Conservation (phyloP, 2,113 vertebrate species). For the Xyrauchen texanus region DNA sequence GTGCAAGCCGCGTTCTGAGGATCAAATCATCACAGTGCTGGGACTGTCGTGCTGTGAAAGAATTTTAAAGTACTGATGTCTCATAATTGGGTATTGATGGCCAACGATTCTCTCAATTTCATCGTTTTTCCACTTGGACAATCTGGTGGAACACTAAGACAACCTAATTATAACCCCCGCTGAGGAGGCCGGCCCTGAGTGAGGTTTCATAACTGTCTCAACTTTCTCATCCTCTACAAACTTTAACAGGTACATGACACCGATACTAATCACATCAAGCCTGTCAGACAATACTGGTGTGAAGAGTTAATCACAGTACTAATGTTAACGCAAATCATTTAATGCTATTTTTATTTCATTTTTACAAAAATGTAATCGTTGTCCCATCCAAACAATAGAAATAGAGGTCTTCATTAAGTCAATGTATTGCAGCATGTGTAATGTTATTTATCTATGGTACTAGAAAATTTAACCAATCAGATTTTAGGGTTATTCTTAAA, state of each 20-base stretch:
- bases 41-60: slow-evolving; percentile 30
- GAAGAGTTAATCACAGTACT: slow-evolving; percentile 12
- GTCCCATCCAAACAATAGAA: not conserved
- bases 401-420: not conserved
- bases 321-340: not conserved
- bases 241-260: slow-evolving; percentile 48
- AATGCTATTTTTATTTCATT: not conserved
- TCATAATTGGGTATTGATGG: slow-evolving; percentile 77
- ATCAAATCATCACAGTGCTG: slow-evolving; percentile 36
- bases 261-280: slow-evolving; percentile 29
- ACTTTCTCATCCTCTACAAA: slow-evolving; percentile 57
- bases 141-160: slow-evolving; percentile 67
- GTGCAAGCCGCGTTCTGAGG: slow-evolving; percentile 25
- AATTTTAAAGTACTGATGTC: slow-evolving; percentile 56
- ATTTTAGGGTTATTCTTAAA: not conserved
- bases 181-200: slow-evolving; percentile 63
- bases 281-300: not conserved
- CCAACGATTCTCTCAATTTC: slow-evolving; percentile 71
- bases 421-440: not conserved
- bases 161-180: slow-evolving; percentile 73
- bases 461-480: not conserved
- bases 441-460: not conserved
- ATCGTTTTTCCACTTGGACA: slow-evolving; percentile 70
- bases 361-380: not conserved
- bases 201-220: slow-evolving; percentile 42